Evolutionary conservation across 2,797 vertebrate genomes (phyloP), one percentile per base, ranked within the genome.

Genomic region (Rhabdophis nuchalis): DNA sequence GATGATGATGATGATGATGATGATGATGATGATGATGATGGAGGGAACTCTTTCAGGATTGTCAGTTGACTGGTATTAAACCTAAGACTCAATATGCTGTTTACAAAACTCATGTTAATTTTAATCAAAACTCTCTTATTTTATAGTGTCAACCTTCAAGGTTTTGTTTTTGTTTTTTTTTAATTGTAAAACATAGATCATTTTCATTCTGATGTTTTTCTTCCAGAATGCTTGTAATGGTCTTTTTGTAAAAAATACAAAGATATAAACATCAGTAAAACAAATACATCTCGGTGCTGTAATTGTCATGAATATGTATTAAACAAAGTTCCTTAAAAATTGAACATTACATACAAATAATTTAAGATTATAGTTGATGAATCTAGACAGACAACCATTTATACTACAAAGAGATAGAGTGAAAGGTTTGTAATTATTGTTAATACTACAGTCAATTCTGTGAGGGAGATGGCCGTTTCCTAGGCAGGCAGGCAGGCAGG

Each of bases 1-100:
- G 97, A 98, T 98, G 99, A 98, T 99, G 98, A 99, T 99, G 97
- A 98, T 98, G 99, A 98, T 99, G 98, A 99, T 99, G 98, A 98
- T 98, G 98, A 98, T 97, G 56, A 16, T 56, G 56, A 57, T 20
- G 18, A 20, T 57, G 98, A 97, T 97, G 97, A 98, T 98, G 99
- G 50, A 52, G 98, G 98, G 98, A 97, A 98, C 98, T 99, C 98
- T 99, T 99, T 99, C 98, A 98, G 98, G 97, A 98, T 98, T 97
- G 98, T 98, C 98, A 98, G 98, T 99, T 98, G 98, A 99, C 98
- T 98, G 98, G 98, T 99, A 98, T 98, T 97, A 97, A 97, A 97
- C 98, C 99, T 98, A 98, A 98, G 98, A 96, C 98, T 97, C 97
- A 96, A 96, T 96, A 97, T 95, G 97, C 97, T 97, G 97, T 98